phyloP scores from a whole-genome alignment of 2,888 invertebrate genomes.

The Spodoptera exigua region DNA sequence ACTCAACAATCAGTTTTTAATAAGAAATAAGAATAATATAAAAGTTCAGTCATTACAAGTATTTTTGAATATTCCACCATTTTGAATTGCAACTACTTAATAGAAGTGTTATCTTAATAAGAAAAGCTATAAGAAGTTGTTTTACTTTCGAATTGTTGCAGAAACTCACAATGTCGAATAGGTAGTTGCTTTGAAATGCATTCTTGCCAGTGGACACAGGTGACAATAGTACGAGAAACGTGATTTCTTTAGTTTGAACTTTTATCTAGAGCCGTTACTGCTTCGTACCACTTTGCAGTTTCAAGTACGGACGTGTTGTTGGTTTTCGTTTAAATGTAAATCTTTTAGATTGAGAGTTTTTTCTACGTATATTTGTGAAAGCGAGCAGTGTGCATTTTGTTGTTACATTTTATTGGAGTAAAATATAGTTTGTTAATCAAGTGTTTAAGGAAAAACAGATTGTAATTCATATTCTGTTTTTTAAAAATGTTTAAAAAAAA shows the following conservation, averaged over 20 bases:
- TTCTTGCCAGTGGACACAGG: conserved; percentile 68
- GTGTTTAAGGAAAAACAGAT: too few species aligned
- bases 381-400: conserved; percentile 31
- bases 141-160: conserved; percentile 41
- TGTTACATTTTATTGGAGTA: conserved; percentile 30
- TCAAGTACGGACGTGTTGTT: conserved; percentile 51
- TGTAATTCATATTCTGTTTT: too few species aligned
- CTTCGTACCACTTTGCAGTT: conserved; percentile 61
- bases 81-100: too few species aligned
- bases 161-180: conserved; percentile 32
- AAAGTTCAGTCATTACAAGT: too few species aligned
- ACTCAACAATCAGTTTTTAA: too few species aligned
- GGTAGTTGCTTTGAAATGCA: conserved; percentile 63
- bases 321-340: conserved; percentile 44
- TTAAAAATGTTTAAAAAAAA: too few species aligned
- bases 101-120: neutral
- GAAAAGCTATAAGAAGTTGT: conserved; percentile 36
- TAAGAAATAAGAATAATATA: too few species aligned
- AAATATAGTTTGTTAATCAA: too few species aligned
- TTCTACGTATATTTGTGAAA: conserved; percentile 3
- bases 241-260: conserved; percentile 67
- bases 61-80: too few species aligned
- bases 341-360: conserved; percentile 43
- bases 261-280: conserved; percentile 52
- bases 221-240: conserved; percentile 66